phyloP scores from a whole-genome alignment of 2,797 vertebrate species.

The Micromesistius poutassou region DNA sequence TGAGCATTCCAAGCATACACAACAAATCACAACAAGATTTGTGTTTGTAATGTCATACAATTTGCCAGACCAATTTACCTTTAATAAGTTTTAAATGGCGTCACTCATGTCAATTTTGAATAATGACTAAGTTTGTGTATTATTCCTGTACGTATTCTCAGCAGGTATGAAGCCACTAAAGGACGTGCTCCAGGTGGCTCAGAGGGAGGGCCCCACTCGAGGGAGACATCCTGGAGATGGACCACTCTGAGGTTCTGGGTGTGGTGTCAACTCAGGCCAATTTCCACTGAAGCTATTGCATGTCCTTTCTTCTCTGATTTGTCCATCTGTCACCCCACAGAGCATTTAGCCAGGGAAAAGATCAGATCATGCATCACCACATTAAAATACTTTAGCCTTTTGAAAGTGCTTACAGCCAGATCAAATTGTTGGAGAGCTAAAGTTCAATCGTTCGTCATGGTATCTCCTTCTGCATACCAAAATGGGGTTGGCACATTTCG shows the following conservation, averaged over 20 bases:
- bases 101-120: neutral
- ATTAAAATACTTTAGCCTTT: conserved; percentile 3
- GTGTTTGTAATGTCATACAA: neutral
- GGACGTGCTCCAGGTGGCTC: neutral
- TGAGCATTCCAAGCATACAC: neutral
- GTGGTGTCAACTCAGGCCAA: neutral
- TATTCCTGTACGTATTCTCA: neutral
- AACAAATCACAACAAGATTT: neutral
- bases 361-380: neutral
- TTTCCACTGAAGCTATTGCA: neutral
- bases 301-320: neutral
- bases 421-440: neutral
- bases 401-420: conserved; percentile 1
- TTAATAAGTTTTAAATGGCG: neutral
- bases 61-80: neutral
- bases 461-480: neutral
- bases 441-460: neutral
- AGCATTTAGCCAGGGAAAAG: neutral
- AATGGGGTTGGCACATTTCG: neutral
- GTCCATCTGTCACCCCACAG: neutral
- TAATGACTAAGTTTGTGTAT: neutral
- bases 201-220: neutral
- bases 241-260: neutral
- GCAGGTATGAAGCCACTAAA: neutral
- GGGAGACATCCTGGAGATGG: neutral